phyloP scores from a whole-genome alignment of 2,113 vertebrate genomes.

The Saimiri boliviensis region DNA sequence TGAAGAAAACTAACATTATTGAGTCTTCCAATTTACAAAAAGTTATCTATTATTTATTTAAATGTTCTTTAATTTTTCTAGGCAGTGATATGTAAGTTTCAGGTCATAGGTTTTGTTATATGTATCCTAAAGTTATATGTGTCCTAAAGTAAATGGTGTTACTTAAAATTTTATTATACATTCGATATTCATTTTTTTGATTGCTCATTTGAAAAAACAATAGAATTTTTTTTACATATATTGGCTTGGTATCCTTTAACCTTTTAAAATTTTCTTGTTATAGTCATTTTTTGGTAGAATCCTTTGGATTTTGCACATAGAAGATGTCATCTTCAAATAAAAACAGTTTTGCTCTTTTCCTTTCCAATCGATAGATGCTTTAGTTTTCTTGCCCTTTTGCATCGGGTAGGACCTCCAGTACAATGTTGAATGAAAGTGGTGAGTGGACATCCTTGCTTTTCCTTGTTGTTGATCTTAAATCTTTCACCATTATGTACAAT shows the following conservation, averaged over 20 bases:
- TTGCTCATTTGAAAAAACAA: not conserved
- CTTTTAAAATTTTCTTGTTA: not conserved
- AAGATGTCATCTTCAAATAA: not conserved
- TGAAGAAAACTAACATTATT: not conserved
- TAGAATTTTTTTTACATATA: not conserved
- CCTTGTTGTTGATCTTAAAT: not conserved
- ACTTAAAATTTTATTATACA: not conserved
- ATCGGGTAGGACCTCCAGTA: not conserved
- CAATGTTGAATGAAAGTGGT: not conserved
- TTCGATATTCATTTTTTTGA: not conserved
- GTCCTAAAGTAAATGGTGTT: not conserved
- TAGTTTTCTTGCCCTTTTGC: not conserved
- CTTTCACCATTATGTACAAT: not conserved
- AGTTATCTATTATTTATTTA: not conserved
- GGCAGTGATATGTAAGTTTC: not conserved
- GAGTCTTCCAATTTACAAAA: not conserved
- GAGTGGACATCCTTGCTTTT: not conserved
- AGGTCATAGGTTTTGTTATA: not conserved
- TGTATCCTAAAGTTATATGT: not conserved
- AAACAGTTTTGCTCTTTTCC: not conserved
- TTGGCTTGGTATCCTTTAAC: not conserved
- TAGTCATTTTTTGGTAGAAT: not conserved
- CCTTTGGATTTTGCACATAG: not conserved
- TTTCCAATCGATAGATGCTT: not conserved
- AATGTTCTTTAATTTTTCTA: not conserved